These are phyloP conservation scores for Anser brachyrhynchus DNA, from an alignment of 2,113 vertebrate species.

Conservation along the genomic window DNA sequence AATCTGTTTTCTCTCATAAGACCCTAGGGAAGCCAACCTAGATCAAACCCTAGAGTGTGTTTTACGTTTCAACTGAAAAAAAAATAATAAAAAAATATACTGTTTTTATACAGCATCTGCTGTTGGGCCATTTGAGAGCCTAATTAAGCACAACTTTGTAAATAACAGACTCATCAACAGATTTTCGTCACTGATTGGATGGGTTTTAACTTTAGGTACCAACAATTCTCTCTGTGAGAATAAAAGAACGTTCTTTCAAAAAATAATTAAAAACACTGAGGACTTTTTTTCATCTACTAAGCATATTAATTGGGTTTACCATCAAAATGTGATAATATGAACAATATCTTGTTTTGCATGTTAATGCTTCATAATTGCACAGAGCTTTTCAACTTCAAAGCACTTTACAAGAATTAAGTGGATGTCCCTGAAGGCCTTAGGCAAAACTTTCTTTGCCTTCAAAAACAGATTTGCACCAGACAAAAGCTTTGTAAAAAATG, in stretches of 20 bases:
- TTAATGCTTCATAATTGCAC: slow-evolving; percentile 26
- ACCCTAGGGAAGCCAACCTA: not conserved
- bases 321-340: slow-evolving; percentile 18
- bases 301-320: slow-evolving; percentile 31
- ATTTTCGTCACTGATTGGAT: not conserved
- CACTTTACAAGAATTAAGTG: slow-evolving; percentile 35
- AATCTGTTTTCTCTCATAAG: not conserved
- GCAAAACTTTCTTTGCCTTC: slow-evolving; percentile 10
- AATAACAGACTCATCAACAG: not conserved
- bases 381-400: slow-evolving; percentile 58
- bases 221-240: not conserved
- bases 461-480: not conserved
- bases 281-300: not conserved
- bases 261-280: slow-evolving; percentile 15
- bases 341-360: slow-evolving; percentile 52
- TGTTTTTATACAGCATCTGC: not conserved
- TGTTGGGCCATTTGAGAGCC: not conserved
- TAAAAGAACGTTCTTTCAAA: not conserved
- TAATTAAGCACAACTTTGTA: not conserved
- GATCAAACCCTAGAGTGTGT: not conserved
- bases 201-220: not conserved
- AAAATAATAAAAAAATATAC: not conserved
- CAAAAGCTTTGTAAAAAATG: not conserved
- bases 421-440: not conserved
- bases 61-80: not conserved